phyloP scores from a whole-genome alignment of 1,140 invertebrate genomes.

The Antheraea mylitta region DNA sequence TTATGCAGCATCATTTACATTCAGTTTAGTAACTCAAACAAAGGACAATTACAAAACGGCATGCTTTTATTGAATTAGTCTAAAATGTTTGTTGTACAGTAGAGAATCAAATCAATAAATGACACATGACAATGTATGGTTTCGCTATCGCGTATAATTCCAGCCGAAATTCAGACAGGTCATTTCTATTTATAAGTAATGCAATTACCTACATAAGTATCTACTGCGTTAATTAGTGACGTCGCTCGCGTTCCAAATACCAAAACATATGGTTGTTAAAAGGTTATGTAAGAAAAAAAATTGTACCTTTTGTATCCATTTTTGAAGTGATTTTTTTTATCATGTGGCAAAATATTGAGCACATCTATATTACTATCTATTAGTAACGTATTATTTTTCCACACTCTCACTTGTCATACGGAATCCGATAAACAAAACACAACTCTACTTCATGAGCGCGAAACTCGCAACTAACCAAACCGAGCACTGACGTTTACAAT shows the following conservation, averaged over 20 bases:
- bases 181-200: conserved; percentile 2
- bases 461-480: conserved; percentile 59
- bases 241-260: conserved; percentile 46
- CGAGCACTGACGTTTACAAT: conserved; percentile 16
- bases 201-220: not conserved
- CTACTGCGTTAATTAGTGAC: conserved; percentile 26
- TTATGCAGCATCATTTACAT: no score
- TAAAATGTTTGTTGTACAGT: not conserved
- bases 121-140: not conserved
- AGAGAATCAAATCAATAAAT: not conserved
- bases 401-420: conserved; percentile 55
- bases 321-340: conserved; percentile 28
- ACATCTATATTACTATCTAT: conserved; percentile 23
- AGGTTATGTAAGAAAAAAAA: conserved; percentile 56
- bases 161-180: not conserved
- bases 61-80: not conserved
- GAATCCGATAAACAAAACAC: conserved; percentile 43
- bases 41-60: not conserved
- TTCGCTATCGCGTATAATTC: not conserved
- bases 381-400: conserved; percentile 29
- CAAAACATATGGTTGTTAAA: conserved; percentile 44
- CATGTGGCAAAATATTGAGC: conserved; percentile 10
- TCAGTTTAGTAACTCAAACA: no score
- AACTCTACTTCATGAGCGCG: conserved; percentile 58
- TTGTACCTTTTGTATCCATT: conserved; percentile 60